Percentiles rank a stretch among this genome's conserved stretches.
phyloP scores from a whole-genome alignment of 2,888 invertebrate species.

The Yponomeuta evonymella region DNA sequence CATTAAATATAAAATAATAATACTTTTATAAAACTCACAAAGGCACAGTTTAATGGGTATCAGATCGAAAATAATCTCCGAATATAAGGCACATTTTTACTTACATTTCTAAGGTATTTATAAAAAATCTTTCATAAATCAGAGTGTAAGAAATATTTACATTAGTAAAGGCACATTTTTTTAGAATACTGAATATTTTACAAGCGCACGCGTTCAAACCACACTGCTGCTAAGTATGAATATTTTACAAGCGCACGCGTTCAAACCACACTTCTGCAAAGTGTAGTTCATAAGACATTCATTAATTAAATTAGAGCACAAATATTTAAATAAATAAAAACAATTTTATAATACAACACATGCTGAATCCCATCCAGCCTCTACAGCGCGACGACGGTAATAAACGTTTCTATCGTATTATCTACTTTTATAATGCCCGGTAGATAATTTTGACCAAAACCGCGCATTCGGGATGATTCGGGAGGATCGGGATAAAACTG shows the following conservation, averaged over 20 bases:
- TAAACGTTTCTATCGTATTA: too few relatives aligned
- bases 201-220: neutral
- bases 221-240: neutral
- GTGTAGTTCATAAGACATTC: neutral
- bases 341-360: neutral
- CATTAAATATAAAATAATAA: conserved; percentile 10
- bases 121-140: neutral
- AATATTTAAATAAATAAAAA: neutral
- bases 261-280: neutral
- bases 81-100: conserved; percentile 51
- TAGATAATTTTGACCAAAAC: too few relatives aligned
- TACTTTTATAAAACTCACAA: conserved; percentile 22
- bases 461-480: too few relatives aligned
- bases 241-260: neutral
- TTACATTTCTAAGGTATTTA: neutral
- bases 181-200: conserved; percentile 5
- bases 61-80: conserved; percentile 63
- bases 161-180: conserved; percentile 5
- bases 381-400: too few relatives aligned
- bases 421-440: too few relatives aligned
- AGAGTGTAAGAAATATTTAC: neutral
- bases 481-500: too few relatives aligned
- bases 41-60: conserved; percentile 50
- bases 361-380: too few relatives aligned
- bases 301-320: neutral